Conservation (phyloP, 1,140 invertebrate species). For the Meteorus sp. region DNA sequence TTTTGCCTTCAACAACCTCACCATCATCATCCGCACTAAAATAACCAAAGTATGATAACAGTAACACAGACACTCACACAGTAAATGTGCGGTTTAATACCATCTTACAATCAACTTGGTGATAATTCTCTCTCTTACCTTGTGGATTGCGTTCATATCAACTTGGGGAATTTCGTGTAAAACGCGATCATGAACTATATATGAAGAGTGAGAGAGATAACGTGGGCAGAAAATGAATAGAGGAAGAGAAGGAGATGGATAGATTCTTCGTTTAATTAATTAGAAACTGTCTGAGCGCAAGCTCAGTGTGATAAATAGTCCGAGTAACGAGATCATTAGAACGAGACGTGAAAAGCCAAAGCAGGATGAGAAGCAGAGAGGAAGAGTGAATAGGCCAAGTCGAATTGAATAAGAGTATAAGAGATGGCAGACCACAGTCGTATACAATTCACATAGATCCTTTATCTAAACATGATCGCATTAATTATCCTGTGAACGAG, state of each 20-base stretch:
- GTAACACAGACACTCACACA: no score
- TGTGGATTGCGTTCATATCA: no score
- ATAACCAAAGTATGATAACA: no score
- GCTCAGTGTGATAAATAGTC: conserved; percentile 11
- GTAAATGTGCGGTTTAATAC: no score
- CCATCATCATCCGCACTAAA: no score
- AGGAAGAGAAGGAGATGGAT: not conserved
- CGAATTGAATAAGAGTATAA: not conserved
- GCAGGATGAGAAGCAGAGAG: not conserved
- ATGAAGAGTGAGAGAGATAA: not conserved
- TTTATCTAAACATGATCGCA: conserved; percentile 10
- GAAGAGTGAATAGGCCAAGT: no score
- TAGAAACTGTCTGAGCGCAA: conserved; percentile 1
- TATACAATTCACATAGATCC: conserved; percentile 11
- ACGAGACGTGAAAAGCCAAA: conserved; percentile 5
- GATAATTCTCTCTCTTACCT: no score
- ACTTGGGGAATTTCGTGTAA: no score
- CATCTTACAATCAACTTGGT: no score
- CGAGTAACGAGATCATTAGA: conserved; percentile 13
- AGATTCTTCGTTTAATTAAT: conserved; percentile 17
- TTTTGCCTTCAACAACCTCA: no score
- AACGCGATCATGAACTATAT: no score
- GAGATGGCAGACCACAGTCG: not conserved
- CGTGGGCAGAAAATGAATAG: not conserved
- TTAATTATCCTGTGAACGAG: conserved; percentile 11